These are phyloP conservation scores for Smutsia temminckii DNA, from an alignment of 2,797 vertebrate species.

Conservation along the genomic window DNA sequence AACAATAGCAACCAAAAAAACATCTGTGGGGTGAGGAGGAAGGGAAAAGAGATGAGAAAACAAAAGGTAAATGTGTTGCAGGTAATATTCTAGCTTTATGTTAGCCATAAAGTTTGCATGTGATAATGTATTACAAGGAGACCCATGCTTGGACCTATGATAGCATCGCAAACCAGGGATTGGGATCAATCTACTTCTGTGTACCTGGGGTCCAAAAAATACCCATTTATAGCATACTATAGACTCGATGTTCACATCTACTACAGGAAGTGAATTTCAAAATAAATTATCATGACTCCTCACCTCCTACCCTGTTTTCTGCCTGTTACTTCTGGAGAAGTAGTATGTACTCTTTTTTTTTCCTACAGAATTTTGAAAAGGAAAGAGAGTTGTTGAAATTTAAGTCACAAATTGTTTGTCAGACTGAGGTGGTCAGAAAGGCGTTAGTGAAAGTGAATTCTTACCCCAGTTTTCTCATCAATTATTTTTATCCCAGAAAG, in stretches of 20 bases:
- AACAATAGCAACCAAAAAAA: neutral
- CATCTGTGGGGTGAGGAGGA: neutral
- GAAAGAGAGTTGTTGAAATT: neutral
- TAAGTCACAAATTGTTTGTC: neutral
- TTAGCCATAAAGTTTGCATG: neutral
- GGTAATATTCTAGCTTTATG: neutral
- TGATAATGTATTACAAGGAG: neutral
- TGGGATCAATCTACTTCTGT: neutral
- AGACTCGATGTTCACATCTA: neutral
- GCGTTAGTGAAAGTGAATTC: slow-evolving; percentile 65
- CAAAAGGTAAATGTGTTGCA: neutral
- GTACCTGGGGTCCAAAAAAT: neutral
- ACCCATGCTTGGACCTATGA: neutral
- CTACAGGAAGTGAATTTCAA: slow-evolving; percentile 16
- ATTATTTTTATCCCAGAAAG: slow-evolving; percentile 96
- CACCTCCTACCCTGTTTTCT: neutral
- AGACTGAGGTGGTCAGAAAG: neutral
- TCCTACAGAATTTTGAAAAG: neutral
- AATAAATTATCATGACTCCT: neutral
- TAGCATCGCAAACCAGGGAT: neutral
- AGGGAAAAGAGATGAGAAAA: neutral
- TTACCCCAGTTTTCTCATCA: slow-evolving; percentile 97
- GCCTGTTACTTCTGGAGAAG: neutral
- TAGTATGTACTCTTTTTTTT: neutral
- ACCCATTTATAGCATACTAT: neutral